Percentiles rank a stretch among this genome's conserved stretches.
phyloP scores from a whole-genome alignment of 2,797 vertebrate species.

The Molossus molossus region DNA sequence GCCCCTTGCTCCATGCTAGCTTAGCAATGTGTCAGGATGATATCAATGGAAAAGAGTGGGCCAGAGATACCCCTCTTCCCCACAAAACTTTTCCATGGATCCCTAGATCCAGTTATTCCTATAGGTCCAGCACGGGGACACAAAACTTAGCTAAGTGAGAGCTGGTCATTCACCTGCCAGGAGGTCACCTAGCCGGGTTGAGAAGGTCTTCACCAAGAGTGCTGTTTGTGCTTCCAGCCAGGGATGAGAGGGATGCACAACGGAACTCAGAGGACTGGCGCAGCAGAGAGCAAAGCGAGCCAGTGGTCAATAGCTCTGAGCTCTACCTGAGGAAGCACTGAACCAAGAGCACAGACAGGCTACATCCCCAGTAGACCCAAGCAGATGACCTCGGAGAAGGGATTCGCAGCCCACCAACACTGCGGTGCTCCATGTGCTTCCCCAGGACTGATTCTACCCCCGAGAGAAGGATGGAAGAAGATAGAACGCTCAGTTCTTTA shows the following conservation, averaged over 20 bases:
- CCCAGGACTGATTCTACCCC: neutral
- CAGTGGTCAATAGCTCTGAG: neutral
- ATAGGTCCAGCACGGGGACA: neutral
- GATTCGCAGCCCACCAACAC: neutral
- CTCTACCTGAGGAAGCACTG: neutral
- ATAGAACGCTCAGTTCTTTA: neutral
- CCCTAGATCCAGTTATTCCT: constrained; percentile 13
- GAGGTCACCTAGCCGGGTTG: neutral
- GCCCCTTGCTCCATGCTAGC: neutral
- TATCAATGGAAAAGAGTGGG: neutral
- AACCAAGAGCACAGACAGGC: neutral
- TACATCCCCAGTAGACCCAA: neutral
- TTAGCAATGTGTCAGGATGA: neutral
- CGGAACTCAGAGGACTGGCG: neutral
- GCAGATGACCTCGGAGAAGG: neutral
- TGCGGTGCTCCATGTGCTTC: neutral
- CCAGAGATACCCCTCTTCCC: neutral
- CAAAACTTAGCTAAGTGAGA: neutral
- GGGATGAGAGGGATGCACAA: neutral
- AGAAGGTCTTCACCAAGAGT: constrained; percentile 8
- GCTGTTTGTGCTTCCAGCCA: neutral
- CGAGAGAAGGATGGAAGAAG: neutral
- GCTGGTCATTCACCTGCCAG: neutral
- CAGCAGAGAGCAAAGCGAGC: neutral
- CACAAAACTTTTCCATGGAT: neutral